phyloP scores from a whole-genome alignment of 2,888 invertebrate species.

The Rhamphomyia laevipes region DNA sequence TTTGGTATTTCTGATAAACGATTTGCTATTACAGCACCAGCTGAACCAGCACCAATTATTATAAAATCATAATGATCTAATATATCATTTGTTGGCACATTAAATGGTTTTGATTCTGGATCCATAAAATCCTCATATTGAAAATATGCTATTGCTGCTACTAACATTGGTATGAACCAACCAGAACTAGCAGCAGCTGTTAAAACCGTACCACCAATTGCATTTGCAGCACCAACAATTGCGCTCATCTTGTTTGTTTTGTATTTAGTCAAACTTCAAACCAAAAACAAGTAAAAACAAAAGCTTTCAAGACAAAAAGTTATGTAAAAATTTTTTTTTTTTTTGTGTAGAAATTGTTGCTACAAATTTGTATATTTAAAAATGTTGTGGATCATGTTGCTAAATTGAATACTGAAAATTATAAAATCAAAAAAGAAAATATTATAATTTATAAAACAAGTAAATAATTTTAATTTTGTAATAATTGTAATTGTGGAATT shows the following conservation, averaged over 20 bases:
- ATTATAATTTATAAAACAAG: too few species aligned
- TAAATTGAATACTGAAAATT: too few species aligned
- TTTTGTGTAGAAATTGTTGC: too few species aligned
- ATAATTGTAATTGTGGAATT: too few species aligned
- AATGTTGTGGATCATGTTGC: too few species aligned
- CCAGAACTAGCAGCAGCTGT: slow-evolving; percentile 56
- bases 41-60: slow-evolving; percentile 75
- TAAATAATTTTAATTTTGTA: too few species aligned
- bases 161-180: slow-evolving; percentile 73
- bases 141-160: slow-evolving; percentile 76
- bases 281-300: neutral
- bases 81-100: slow-evolving; percentile 52
- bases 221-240: slow-evolving; percentile 51
- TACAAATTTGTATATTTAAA: too few species aligned
- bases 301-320: too few species aligned
- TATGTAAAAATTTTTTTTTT: too few species aligned
- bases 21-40: slow-evolving; percentile 79
- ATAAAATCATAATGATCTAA: slow-evolving; percentile 68
- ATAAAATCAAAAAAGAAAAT: too few species aligned
- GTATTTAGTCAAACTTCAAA: neutral
- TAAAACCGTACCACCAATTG: slow-evolving; percentile 55
- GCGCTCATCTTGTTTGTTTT: slow-evolving; percentile 46
- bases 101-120: slow-evolving; percentile 67
- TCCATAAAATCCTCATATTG: slow-evolving; percentile 77
- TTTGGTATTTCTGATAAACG: slow-evolving; percentile 65